Evolutionary conservation across 2,113 vertebrate species (phyloP), one percentile per base, ranked within the genome.

Genomic region (Cyphomyrus plagiostoma): DNA sequence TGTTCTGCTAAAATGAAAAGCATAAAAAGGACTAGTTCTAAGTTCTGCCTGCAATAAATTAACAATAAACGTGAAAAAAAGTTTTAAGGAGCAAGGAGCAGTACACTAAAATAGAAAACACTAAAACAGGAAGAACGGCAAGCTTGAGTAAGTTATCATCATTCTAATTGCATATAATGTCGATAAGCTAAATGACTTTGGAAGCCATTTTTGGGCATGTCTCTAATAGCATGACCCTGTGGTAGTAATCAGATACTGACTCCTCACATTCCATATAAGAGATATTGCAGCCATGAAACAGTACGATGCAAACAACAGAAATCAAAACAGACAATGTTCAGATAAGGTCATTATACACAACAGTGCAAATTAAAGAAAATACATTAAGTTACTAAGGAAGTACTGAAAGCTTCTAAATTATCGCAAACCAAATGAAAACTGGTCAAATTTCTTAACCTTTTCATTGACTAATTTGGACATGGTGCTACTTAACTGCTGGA

Each of bases 271-370:
- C 62, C 62, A 26, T 70, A 30, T 13, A 4, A 70, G 62, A 70
- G 10, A 70, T 70, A 30, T 70, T 30, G 30, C n/a, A 70, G 62
- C n/a, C 62, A 30, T 70, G 62, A 70, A 10, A 70, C 62, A 70
- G 62, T 70, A 70, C n/a, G 10, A 30, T 30, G 62, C 87, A 0
- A 0, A 80, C 90, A 91, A 90, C 89, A 92, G 92, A 90, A 42
- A 90, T 70, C 62, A 70, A 70, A 26, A 13, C n/a, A 30, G 62
- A 70, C 1, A 66, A 26, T 11, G n/a, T 30, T 26, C 10, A 30
- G n/a, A 70, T 70, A 70, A 70, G 62, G n/a, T 70, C 3, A 70
- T 26, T 70, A 30, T 70, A 26, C 10, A 30, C n/a, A 70, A 70
- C n/a, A 4, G n/a, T 9, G n/a, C 62, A 70, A 70, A 70, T 11